Base-by-base conservation (phyloP, 2,113 vertebrate species). In the Pseudorasbora parva region DNA sequence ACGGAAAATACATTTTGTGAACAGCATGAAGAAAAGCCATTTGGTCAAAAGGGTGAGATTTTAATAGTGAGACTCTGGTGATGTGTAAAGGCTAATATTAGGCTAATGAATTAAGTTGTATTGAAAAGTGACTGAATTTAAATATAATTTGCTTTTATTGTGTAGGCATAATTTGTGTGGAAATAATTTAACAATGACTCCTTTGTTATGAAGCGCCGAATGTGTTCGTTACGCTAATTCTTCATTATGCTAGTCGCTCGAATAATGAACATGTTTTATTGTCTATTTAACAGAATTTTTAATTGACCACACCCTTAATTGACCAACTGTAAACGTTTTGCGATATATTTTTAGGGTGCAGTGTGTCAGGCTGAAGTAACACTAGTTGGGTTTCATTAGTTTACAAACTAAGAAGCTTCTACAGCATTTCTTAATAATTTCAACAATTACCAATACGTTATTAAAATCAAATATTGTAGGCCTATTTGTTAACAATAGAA, bases 11-110 rank as follows among this genome's bases (percentile, higher is more conserved):
- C 54, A 71, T 54, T 56, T 71, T 59, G 5, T 17, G 43, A 14
- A 30, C 83, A 91, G 71, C 81, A 97, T 97, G 97, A 97, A 96
- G 95, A 97, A 95, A 84, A 96, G 94, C 91, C 92, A 93, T 91
- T 92, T 94, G 75, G 87, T 92, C 11, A 95, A 96, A 89, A 88
- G 96, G 96, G 96, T 97, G 92, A 94, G 95, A 68, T 47, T 23
- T 17, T 27, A 14, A 23, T 23, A 45, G 19, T 0, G 33, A 45
- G 37, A n/a, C 45, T 45, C 1, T 43, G 5, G 6, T 41, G 64
- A n/a, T n/a, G 64, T 37, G 33, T 11, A n/a, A 41, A 54, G 51
- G 51, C 51, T 21, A 21, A 56, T 25, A 47, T 3, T 66, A 17
- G 23, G 78, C 5, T 73, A 9, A 21, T n/a, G 11, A 8, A 9